Conservation (phyloP, 2,113 vertebrate species). For the Rhynchopsitta pachyrhyncha region DNA sequence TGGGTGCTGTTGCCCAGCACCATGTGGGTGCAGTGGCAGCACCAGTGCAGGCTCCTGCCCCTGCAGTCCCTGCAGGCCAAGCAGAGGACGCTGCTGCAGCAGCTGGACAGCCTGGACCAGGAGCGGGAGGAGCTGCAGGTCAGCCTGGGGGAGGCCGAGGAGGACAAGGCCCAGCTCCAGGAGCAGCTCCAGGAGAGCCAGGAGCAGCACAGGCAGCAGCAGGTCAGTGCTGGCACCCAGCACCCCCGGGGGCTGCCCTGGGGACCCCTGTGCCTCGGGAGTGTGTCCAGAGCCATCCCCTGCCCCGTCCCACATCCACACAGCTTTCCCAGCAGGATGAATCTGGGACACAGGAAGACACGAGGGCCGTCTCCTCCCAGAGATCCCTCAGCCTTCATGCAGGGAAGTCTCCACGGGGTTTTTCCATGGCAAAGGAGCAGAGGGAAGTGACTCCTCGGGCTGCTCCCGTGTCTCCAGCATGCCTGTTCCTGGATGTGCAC, state of each 20-base stretch:
- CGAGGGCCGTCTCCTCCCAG: accelerated
- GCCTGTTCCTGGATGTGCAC: accelerated
- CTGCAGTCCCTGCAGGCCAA: constrained; percentile 87
- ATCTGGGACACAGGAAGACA: not conserved
- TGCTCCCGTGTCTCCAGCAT: not conserved
- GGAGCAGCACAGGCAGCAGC: constrained; percentile 70
- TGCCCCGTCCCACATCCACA: not conserved
- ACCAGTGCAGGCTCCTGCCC: not conserved
- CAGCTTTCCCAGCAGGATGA: not conserved
- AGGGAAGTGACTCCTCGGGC: not conserved
- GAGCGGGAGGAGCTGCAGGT: constrained; percentile 82
- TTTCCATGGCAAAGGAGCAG: not conserved
- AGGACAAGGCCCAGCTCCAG: constrained; percentile 22
- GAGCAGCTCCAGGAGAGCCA: constrained; percentile 65
- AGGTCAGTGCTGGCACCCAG: constrained; percentile 66
- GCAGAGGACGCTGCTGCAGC: constrained; percentile 82
- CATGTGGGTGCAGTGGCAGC: not conserved
- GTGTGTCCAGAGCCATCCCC: not conserved
- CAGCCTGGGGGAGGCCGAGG: constrained; percentile 76
- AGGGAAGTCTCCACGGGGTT: not conserved
- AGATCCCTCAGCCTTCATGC: not conserved
- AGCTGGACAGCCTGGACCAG: constrained; percentile 80
- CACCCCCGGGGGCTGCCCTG: not conserved
- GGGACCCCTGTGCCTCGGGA: not conserved
- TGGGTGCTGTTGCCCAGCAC: not conserved